A percentile compares a stretch with the other conserved stretches of the same genome.
Conservation (phyloP, 2,888 invertebrate genomes). For the Aleiodes testaceus region DNA sequence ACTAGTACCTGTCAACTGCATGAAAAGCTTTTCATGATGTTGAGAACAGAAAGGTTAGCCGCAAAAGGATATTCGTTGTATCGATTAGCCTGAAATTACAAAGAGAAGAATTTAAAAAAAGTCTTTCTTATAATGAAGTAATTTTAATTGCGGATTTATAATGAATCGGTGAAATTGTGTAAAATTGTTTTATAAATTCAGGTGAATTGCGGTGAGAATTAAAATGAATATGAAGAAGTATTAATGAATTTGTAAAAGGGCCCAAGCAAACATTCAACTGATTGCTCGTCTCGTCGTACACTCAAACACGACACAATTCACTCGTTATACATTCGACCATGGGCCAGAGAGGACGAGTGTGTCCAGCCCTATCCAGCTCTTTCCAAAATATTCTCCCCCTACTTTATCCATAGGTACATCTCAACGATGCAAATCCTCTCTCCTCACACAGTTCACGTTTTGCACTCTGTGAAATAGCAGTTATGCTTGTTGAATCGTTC, state of each 20-base stretch:
- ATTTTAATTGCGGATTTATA: too few species aligned
- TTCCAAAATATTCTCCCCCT: neutral
- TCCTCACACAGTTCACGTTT: conserved; percentile 9
- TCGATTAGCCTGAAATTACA: neutral
- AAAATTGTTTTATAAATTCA: conserved; percentile 8
- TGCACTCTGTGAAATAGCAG: neutral
- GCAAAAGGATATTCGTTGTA: conserved; percentile 5
- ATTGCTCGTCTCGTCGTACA: conserved; percentile 50
- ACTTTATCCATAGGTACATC: neutral
- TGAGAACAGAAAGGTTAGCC: conserved; percentile 33
- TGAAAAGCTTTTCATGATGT: conserved; percentile 39
- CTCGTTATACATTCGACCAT: too few species aligned
- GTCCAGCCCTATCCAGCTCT: neutral
- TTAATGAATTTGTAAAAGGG: conserved; percentile 55
- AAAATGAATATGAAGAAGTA: conserved; percentile 46
- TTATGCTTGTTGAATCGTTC: conserved; percentile 13
- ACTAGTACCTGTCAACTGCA: conserved; percentile 59
- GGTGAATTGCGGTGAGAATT: neutral
- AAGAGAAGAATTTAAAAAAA: neutral
- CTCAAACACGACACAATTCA: neutral
- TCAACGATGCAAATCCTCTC: conserved; percentile 1
- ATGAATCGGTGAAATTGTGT: neutral
- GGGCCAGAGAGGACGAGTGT: too few species aligned
- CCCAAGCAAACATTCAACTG: conserved; percentile 52
- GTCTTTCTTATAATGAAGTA: too few species aligned